These are phyloP conservation scores for Ctenoplectra terminalis DNA, from an alignment of 1,140 invertebrate genomes.

Conservation along the genomic window DNA sequence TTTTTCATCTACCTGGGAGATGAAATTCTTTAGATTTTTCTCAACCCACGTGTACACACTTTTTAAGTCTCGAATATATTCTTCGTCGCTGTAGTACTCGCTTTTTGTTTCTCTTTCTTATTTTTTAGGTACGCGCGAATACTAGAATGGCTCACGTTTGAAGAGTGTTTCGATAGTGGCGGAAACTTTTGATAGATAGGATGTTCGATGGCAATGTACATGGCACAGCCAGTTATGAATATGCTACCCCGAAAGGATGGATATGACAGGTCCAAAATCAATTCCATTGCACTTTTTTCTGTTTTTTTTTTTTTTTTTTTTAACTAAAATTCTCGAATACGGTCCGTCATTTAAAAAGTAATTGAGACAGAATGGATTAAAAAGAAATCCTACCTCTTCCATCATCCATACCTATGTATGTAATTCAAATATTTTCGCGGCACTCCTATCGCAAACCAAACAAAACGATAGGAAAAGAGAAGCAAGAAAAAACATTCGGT, in stretches of 20 bases:
- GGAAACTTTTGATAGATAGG: conserved; percentile 28
- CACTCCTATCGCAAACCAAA: neutral
- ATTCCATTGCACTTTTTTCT: too few relatives aligned
- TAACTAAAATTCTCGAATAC: neutral
- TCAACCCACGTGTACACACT: too few relatives aligned
- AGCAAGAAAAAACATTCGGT: too few relatives aligned
- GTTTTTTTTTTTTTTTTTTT: neutral
- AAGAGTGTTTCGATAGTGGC: neutral
- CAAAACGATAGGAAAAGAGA: neutral
- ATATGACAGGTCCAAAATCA: too few relatives aligned
- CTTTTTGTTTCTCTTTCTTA: too few relatives aligned
- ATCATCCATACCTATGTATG: too few relatives aligned
- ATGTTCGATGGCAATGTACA: neutral
- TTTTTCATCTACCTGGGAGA: too few relatives aligned
- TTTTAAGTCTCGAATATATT: too few relatives aligned
- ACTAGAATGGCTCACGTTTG: neutral
- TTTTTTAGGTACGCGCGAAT: neutral
- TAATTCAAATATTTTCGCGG: too few relatives aligned
- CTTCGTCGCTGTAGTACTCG: too few relatives aligned
- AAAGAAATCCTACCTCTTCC: too few relatives aligned
- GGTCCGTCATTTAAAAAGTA: neutral
- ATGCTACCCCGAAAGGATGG: conserved; percentile 9
- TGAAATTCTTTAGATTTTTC: too few relatives aligned
- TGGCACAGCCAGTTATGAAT: conserved; percentile 8
- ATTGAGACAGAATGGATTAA: neutral